Evolutionary conservation across 1,140 invertebrate genomes (phyloP).

Genomic region (Drosophila equinoxialis): DNA sequence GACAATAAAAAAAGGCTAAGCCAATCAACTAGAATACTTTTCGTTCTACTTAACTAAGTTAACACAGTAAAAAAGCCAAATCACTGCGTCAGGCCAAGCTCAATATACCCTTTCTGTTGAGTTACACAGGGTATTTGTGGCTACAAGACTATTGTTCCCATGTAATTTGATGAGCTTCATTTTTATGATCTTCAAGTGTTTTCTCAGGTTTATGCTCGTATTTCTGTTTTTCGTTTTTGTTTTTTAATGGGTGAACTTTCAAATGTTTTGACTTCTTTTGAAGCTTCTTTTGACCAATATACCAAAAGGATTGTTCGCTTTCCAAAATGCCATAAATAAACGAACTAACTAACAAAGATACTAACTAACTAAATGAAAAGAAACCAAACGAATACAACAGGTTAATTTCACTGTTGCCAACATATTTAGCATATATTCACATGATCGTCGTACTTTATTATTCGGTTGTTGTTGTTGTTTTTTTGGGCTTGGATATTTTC

Average conservation of each 20-base stretch:
- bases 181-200: constrained; percentile 16
- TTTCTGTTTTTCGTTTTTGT: not conserved
- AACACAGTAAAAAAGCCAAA: no score
- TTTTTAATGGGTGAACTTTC: constrained; percentile 13
- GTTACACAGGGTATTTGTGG: not conserved
- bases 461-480: constrained; percentile 1
- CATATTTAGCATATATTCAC: constrained; percentile 55
- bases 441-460: constrained; percentile 16
- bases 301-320: constrained; percentile 54
- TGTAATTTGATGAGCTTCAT: constrained; percentile 16
- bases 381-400: constrained; percentile 45
- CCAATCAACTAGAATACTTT: no score
- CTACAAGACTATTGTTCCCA: constrained; percentile 9
- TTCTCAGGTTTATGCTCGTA: constrained; percentile 12
- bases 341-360: constrained; percentile 18
- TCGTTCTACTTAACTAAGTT: no score
- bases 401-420: constrained; percentile 58
- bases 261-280: constrained; percentile 25
- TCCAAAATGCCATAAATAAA: constrained; percentile 62
- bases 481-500: constrained; percentile 46
- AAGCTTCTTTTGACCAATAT: constrained; percentile 22
- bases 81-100: no score
- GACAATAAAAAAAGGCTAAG: no score
- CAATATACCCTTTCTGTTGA: not conserved
- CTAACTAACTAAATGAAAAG: constrained; percentile 8